Evolutionary conservation across 1,140 invertebrate species (phyloP), one percentile per base, ranked within the genome.

Genomic region (Nasonia longicornis): DNA sequence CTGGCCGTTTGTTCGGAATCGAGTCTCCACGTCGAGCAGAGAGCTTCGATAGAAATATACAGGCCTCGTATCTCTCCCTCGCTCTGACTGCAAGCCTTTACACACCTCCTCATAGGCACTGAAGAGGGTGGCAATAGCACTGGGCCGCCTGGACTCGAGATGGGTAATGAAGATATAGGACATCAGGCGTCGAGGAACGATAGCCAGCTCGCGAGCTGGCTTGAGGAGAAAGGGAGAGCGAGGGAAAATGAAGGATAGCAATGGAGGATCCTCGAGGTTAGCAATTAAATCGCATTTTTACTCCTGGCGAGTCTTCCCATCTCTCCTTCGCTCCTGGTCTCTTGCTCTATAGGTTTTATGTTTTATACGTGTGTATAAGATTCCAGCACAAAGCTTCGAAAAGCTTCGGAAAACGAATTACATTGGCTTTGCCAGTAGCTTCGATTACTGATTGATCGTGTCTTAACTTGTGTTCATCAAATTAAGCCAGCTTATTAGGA

Each of bases 161-260:
- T 83, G 72, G 80, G 63, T 85, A 85, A 86, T 85, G 81, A 86
- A 86, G 85, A 86, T 85, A 74, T 45, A 74, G 35, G 6, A 58
- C 16, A n/a, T 20, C 52, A n/a, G 52, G 38, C 38, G 1, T 42
- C 38, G 6, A 58, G 20, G 20, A 58, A 58, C 12, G 48, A 20
- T 2, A 16, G 16, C 48, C 48, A 52, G 48, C 38, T 42, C 8
- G 16, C 12, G 12, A 52, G 16, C 48, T 52, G 12, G 48, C 14
- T 58, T 16, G 52, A n/a, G 20, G 20, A n/a, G 20, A 58, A 48
- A 48, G 45, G 11, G 16, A 16, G 52, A 58, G 16, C 38, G 8
- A 7, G 29, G 14, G 85, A 83, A 63, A 66, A 72, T 66, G 70
- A 64, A 71, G 3, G 29, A 31, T 38, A n/a, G 35, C 38, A 72